phyloP scores from a whole-genome alignment of 2,888 invertebrate genomes.

The Aleiodes leptofemur region DNA sequence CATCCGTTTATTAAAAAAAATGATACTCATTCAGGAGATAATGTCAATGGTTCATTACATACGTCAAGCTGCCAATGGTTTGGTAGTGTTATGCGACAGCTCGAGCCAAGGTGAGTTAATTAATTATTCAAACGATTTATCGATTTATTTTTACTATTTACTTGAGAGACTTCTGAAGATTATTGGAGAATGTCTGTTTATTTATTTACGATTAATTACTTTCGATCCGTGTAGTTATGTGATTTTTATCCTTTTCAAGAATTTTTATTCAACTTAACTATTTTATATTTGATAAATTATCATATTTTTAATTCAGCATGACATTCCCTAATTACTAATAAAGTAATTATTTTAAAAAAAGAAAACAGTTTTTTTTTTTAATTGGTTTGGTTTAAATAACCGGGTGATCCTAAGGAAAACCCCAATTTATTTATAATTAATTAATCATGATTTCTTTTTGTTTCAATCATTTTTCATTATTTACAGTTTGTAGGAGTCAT shows the following conservation, averaged over 20 bases:
- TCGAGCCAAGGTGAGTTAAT: slow-evolving; percentile 72
- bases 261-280: slow-evolving; percentile 10
- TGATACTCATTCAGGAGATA: slow-evolving; percentile 74
- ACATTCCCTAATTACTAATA: slow-evolving; percentile 69
- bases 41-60: slow-evolving; percentile 62
- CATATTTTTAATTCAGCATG: slow-evolving; percentile 66
- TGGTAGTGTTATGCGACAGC: slow-evolving; percentile 79
- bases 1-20: slow-evolving; percentile 92
- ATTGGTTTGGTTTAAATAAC: slow-evolving; percentile 59
- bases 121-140: slow-evolving; percentile 17
- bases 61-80: slow-evolving; percentile 83
- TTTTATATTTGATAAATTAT: slow-evolving; percentile 36
- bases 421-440: slow-evolving; percentile 9
- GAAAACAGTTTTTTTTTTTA: slow-evolving; percentile 62
- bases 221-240: slow-evolving; percentile 30
- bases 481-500: slow-evolving; percentile 15
- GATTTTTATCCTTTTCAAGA: slow-evolving; percentile 11
- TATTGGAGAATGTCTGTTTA: slow-evolving; percentile 26
- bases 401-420: slow-evolving; percentile 46
- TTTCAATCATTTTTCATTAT: slow-evolving; percentile 3
- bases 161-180: slow-evolving; percentile 19
- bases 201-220: slow-evolving; percentile 36
- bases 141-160: slow-evolving; percentile 35
- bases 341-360: slow-evolving; percentile 68
- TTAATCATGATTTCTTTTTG: neutral